Conservation (phyloP, 2,797 vertebrate species). For the Triplophysa yarkandensis region DNA sequence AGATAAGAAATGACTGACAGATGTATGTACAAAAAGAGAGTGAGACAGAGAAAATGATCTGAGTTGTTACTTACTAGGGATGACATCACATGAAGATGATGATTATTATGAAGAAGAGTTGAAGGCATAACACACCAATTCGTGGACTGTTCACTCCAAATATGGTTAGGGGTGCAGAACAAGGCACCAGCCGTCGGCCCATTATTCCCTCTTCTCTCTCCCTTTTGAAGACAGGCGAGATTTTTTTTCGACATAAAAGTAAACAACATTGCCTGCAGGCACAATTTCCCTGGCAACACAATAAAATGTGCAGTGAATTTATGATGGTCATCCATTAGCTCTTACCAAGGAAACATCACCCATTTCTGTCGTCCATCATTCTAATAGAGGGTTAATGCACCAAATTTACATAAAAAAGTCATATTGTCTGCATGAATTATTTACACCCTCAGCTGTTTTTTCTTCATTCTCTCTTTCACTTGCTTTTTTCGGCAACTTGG, state of each 20-base stretch:
- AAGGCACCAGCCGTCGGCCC: slow-evolving; percentile 74
- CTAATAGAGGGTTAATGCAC: slow-evolving; percentile 99
- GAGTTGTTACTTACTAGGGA: not conserved
- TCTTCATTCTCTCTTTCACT: slow-evolving; percentile 60
- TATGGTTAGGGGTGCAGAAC: slow-evolving; percentile 75
- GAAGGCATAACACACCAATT: slow-evolving; percentile 53
- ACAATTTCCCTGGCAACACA: slow-evolving; percentile 99
- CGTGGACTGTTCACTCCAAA: slow-evolving; percentile 63
- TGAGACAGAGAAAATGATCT: not conserved
- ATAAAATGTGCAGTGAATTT: slow-evolving; percentile 99
- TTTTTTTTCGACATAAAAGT: slow-evolving; percentile 97
- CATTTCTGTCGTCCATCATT: slow-evolving; percentile 99
- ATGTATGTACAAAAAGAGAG: not conserved
- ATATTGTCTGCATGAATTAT: slow-evolving; percentile 99
- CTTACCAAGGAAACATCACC: slow-evolving; percentile 99
- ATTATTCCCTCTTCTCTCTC: slow-evolving; percentile 79
- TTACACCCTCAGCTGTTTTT: slow-evolving; percentile 99
- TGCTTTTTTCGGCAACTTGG: slow-evolving; percentile 74
- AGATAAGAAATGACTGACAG: not conserved
- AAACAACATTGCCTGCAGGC: slow-evolving; percentile 99
- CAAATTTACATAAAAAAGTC: slow-evolving; percentile 99
- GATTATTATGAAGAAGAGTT: slow-evolving; percentile 50
- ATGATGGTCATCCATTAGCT: slow-evolving; percentile 99
- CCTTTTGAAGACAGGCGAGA: slow-evolving; percentile 91
- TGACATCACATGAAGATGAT: slow-evolving; percentile 56